A percentile compares a stretch with the other conserved stretches of the same genome.
phyloP scores from a whole-genome alignment of 2,797 vertebrate genomes.

The Xenentodon cancila region DNA sequence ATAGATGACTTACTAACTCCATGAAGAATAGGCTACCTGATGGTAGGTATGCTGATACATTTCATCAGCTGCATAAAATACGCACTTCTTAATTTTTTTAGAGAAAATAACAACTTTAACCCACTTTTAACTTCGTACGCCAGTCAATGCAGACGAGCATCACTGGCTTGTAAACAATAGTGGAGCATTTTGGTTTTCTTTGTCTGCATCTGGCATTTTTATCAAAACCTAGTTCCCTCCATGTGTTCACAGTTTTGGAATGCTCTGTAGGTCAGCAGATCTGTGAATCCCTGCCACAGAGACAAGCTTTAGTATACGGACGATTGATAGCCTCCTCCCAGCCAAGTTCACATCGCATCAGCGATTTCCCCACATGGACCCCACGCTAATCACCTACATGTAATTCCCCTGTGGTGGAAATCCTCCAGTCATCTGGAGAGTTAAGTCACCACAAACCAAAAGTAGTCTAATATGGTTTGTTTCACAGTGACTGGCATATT shows the following conservation, averaged over 20 bases:
- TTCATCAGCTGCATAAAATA: background rate
- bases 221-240: conserved; percentile 33
- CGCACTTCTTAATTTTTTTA: background rate
- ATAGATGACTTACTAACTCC: too few species aligned
- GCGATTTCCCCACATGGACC: conserved; percentile 43
- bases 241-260: conserved; percentile 51
- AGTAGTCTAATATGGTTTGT: conserved; percentile 27
- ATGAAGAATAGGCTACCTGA: too few species aligned
- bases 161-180: too few species aligned
- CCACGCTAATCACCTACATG: conserved; percentile 57
- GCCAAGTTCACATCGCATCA: conserved; percentile 56
- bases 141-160: too few species aligned
- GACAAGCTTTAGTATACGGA: conserved; percentile 33
- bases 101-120: background rate
- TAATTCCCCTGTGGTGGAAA: conserved; percentile 66
- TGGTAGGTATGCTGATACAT: too few species aligned
- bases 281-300: conserved; percentile 13
- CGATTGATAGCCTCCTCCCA: conserved; percentile 67
- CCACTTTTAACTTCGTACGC: too few species aligned
- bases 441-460: conserved; percentile 24
- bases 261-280: conserved; percentile 36
- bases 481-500: conserved; percentile 14
- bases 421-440: conserved; percentile 25
- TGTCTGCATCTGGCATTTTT: conserved; percentile 11
- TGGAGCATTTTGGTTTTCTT: too few species aligned